phyloP scores from a whole-genome alignment of 2,113 vertebrate genomes.

The Mastomys coucha region DNA sequence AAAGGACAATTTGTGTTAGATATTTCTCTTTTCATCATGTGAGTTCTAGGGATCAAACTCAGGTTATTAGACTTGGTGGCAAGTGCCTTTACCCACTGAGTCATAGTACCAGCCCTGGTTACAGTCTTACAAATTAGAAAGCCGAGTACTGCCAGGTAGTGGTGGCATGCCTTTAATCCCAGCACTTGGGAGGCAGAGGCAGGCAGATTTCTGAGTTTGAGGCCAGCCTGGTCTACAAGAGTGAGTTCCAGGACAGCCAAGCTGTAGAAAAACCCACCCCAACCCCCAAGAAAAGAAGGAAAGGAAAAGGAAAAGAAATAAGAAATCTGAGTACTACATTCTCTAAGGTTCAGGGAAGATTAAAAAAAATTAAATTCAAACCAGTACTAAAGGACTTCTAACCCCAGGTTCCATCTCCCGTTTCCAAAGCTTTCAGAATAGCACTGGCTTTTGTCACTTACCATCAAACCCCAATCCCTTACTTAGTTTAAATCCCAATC shows the following conservation, averaged over 20 bases:
- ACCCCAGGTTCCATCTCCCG: background rate
- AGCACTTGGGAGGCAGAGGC: too few species aligned
- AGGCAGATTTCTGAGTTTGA: too few species aligned
- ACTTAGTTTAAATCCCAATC: background rate
- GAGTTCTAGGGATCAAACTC: background rate
- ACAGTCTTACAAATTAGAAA: background rate
- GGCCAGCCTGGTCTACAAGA: too few species aligned
- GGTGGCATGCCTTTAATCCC: too few species aligned
- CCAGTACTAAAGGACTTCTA: background rate
- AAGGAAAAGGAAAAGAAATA: too few species aligned
- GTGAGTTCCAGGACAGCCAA: too few species aligned
- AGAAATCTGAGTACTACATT: background rate
- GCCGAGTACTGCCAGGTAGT: too few species aligned
- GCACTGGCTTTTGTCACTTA: background rate
- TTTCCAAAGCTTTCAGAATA: background rate
- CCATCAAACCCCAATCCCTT: background rate
- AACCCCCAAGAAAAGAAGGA: too few species aligned
- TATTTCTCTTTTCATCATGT: background rate
- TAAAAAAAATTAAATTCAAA: background rate
- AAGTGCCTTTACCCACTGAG: background rate
- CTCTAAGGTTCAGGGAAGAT: background rate
- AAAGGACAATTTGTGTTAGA: background rate
- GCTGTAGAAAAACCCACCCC: too few species aligned
- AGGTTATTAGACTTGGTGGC: background rate
- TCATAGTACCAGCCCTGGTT: background rate